phyloP scores from a whole-genome alignment of 2,113 vertebrate species.

The Panurus biarmicus region DNA sequence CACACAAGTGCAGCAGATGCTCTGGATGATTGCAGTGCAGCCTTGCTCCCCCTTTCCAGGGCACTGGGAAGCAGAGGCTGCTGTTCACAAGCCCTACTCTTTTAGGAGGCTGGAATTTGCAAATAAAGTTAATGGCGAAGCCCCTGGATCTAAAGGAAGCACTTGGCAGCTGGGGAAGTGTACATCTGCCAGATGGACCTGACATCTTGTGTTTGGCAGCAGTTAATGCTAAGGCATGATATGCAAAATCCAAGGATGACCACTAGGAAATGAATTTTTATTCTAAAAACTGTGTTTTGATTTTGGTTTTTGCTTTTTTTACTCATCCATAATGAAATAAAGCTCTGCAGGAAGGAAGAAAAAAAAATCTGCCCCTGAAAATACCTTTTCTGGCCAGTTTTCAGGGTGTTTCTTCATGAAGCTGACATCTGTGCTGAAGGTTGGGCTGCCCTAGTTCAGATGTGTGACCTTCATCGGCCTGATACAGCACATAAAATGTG shows the following conservation, averaged over 20 bases:
- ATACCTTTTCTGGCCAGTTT: not conserved
- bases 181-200: constrained; percentile 28
- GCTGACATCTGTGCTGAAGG: not conserved
- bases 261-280: not conserved
- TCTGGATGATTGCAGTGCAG: not conserved
- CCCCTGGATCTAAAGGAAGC: constrained; percentile 8
- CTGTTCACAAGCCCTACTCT: not conserved
- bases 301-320: not conserved
- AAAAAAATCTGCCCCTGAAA: not conserved
- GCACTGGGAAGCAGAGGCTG: not conserved
- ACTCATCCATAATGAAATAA: not conserved
- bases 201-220: constrained; percentile 20
- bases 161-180: not conserved
- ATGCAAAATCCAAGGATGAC: not conserved
- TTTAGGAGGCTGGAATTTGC: constrained; percentile 29
- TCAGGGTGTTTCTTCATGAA: not conserved
- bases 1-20: not conserved
- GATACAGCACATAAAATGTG: not conserved
- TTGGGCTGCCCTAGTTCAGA: not conserved
- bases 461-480: not conserved
- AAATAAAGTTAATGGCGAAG: not conserved
- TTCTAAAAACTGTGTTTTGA: not conserved
- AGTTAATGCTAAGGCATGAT: not conserved
- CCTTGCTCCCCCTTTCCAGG: not conserved
- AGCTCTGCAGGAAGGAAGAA: not conserved